Conservation (phyloP, 2,113 vertebrate genomes). For the Atractosteus spatula region DNA sequence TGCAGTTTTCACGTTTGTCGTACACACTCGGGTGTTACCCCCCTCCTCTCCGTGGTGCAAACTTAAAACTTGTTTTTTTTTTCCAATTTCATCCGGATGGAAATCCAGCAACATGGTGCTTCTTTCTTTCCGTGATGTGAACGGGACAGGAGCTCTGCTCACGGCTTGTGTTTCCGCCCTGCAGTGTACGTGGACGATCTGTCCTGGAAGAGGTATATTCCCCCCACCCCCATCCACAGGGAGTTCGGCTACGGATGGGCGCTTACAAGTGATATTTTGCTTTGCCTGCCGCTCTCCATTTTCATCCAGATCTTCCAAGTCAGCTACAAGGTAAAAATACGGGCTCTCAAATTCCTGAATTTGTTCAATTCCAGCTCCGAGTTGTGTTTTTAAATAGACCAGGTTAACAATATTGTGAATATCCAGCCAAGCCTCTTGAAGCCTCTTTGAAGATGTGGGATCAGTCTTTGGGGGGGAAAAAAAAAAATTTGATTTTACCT, state of each 20-base stretch:
- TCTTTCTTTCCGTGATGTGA: not conserved
- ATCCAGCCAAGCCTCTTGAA: no score
- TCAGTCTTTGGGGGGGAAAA: no score
- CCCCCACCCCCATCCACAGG: conserved; percentile 74
- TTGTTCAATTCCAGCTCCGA: no score
- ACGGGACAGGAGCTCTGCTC: not conserved
- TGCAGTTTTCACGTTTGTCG: no score
- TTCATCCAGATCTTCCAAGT: conserved; percentile 88
- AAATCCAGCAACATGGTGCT: no score
- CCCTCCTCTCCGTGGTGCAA: not conserved
- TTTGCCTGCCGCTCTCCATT: conserved; percentile 88
- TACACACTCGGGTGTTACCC: not conserved
- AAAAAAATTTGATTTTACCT: no score
- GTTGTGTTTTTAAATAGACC: not conserved
- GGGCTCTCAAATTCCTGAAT: no score
- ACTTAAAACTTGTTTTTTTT: no score
- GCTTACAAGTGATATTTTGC: conserved; percentile 81
- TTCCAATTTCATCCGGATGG: no score
- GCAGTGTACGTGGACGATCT: conserved; percentile 77
- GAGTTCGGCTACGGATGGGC: conserved; percentile 84
- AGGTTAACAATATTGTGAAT: no score
- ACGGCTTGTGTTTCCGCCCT: conserved; percentile 7
- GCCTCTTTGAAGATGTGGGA: no score
- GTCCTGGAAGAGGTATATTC: conserved; percentile 80
- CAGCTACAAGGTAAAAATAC: conserved; percentile 86